phyloP scores from a whole-genome alignment of 1,140 invertebrate species.

The Drosophila watanabei region DNA sequence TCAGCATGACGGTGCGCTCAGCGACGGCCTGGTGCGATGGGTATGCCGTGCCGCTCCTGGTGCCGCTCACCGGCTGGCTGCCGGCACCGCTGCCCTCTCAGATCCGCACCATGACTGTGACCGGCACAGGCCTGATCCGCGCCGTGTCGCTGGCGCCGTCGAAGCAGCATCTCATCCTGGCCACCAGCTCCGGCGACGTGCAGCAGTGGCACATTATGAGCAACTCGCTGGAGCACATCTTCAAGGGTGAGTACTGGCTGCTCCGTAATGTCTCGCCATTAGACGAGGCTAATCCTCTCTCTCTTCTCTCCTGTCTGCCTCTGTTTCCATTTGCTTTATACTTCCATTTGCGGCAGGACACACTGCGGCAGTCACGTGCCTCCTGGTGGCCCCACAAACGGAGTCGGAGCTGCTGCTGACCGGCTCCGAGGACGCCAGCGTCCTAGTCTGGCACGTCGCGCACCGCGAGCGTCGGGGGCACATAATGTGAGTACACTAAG shows the following conservation, averaged over 20 bases:
- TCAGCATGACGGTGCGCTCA: conserved; percentile 86
- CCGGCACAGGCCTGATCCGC: conserved; percentile 87
- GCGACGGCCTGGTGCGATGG: conserved; percentile 90
- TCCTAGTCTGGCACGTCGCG: conserved; percentile 94
- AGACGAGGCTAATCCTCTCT: conserved; percentile 50
- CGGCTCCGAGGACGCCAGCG: conserved; percentile 93
- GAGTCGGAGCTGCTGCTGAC: conserved; percentile 89
- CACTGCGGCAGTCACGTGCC: conserved; percentile 91
- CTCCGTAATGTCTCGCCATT: conserved; percentile 39
- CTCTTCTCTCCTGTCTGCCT: neutral
- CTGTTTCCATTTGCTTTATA: neutral
- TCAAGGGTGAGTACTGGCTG: conserved; percentile 89
- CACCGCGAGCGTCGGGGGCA: conserved; percentile 89
- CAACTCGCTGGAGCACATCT: conserved; percentile 92
- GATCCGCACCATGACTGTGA: conserved; percentile 86
- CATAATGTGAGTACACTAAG: conserved; percentile 88
- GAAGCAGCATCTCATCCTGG: conserved; percentile 92
- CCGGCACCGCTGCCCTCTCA: conserved; percentile 86
- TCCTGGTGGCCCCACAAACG: conserved; percentile 90
- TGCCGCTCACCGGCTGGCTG: conserved; percentile 94
- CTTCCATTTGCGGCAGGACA: conserved; percentile 88
- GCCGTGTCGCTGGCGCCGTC: conserved; percentile 88
- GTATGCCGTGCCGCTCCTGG: conserved; percentile 90
- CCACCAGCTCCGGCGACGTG: conserved; percentile 90
- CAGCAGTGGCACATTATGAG: conserved; percentile 95